These are phyloP conservation scores for Cyrtorhinus lividipennis DNA, from an alignment of 1,140 invertebrate species.

Conservation along the genomic window DNA sequence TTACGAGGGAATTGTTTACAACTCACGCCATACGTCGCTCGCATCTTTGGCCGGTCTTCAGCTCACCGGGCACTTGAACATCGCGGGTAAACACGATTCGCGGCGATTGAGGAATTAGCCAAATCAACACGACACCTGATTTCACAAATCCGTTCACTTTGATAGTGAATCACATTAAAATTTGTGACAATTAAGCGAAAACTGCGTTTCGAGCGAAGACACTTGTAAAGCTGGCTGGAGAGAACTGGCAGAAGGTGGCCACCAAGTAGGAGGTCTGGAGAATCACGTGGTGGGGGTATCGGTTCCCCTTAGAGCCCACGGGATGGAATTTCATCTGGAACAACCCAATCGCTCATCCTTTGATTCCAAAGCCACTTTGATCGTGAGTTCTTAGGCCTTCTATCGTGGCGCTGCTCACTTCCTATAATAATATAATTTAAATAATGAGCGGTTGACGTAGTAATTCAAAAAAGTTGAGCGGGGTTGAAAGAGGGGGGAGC, in stretches of 20 bases:
- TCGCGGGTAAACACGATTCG: not conserved
- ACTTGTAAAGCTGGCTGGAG: not conserved
- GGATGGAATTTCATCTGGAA: constrained; percentile 18
- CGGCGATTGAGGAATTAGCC: not conserved
- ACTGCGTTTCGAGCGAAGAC: not conserved
- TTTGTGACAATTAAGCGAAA: not conserved
- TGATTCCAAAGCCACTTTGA: not conserved
- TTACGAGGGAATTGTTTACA: too few species aligned
- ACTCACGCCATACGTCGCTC: too few species aligned
- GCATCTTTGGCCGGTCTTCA: too few species aligned
- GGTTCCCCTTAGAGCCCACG: not conserved
- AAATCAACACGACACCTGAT: not conserved
- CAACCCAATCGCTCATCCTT: constrained; percentile 13
- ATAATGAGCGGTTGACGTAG: too few species aligned
- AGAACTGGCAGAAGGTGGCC: constrained; percentile 1
- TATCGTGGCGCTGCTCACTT: not conserved
- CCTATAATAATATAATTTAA: not conserved
- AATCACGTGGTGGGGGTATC: constrained; percentile 6
- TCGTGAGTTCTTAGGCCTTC: not conserved
- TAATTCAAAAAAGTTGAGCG: too few species aligned
- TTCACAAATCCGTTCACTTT: not conserved
- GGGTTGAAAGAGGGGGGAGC: not conserved
- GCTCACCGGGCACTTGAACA: not conserved
- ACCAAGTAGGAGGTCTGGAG: not conserved
- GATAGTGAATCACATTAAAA: not conserved